Evolutionary conservation across 2,113 vertebrate species (phyloP).

Genomic region (Nothocercus julius): DNA sequence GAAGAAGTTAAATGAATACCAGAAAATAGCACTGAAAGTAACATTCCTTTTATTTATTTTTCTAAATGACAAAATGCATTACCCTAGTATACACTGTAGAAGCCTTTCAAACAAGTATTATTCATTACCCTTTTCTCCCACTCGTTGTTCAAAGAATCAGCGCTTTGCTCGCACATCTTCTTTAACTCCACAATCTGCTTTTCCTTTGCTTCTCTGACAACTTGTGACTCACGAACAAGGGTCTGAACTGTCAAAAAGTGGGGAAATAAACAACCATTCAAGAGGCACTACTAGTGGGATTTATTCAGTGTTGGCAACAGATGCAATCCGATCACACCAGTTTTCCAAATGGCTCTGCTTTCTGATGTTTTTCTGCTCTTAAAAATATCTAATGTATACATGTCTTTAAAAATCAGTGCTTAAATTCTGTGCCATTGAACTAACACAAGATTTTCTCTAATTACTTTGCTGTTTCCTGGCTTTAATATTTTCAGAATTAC

Average conservation of each 20-base stretch:
- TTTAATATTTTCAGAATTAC: background rate
- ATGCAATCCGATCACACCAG: background rate
- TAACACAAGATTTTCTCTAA: background rate
- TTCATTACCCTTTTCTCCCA: constrained; percentile 92
- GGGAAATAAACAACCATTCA: constrained; percentile 32
- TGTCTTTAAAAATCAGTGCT: background rate
- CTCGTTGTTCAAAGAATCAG: constrained; percentile 87
- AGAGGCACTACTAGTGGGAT: background rate
- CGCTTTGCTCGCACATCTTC: constrained; percentile 90
- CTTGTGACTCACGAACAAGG: constrained; percentile 89
- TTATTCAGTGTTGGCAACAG: background rate
- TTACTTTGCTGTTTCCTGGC: background rate
- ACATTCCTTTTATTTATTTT: background rate
- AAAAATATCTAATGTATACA: background rate
- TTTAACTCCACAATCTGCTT: constrained; percentile 92
- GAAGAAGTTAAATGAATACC: background rate
- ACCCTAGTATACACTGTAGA: background rate
- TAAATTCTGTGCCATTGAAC: background rate
- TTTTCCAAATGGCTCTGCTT: background rate
- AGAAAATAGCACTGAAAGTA: background rate
- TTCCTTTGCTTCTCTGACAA: constrained; percentile 91
- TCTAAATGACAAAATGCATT: background rate
- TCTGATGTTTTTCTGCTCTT: background rate
- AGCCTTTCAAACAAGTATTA: background rate
- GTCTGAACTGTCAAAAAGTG: constrained; percentile 87